Conservation (phyloP, 2,888 invertebrate species). For the Epirrhoe alternata region DNA sequence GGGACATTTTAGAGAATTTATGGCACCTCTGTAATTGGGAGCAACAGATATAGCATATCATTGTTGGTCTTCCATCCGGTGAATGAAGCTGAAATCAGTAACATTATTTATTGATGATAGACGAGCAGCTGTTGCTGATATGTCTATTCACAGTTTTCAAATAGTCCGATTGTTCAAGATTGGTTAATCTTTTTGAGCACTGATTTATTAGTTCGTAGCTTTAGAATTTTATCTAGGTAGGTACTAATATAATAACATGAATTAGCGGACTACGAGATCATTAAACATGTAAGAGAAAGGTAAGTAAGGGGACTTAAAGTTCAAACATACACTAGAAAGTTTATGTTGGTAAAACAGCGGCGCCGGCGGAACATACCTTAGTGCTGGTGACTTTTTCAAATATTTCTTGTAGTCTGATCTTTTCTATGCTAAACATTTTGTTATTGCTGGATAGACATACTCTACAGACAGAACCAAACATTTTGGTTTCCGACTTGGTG, state of each 20-base stretch:
- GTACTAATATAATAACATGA: too few species aligned
- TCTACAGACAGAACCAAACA: slow-evolving; percentile 13
- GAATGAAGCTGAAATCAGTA: slow-evolving; percentile 18
- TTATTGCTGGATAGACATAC: slow-evolving; percentile 21
- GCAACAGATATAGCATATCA: slow-evolving; percentile 20
- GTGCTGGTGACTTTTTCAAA: slow-evolving; percentile 11
- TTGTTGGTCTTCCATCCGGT: slow-evolving; percentile 8
- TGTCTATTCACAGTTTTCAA: too few species aligned
- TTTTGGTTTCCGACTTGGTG: neutral
- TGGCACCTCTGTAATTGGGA: slow-evolving; percentile 13
- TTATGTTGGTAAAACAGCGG: neutral
- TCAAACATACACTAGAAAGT: too few species aligned
- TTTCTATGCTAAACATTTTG: slow-evolving; percentile 14
- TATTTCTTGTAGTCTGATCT: slow-evolving; percentile 9
- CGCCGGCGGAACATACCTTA: slow-evolving; percentile 8
- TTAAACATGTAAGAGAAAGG: too few species aligned
- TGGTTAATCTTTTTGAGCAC: too few species aligned
- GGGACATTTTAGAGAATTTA: slow-evolving; percentile 7
- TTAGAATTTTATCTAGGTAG: too few species aligned
- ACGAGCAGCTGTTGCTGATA: too few species aligned
- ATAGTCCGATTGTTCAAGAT: too few species aligned
- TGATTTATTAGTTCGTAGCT: too few species aligned
- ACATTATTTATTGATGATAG: too few species aligned
- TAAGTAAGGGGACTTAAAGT: neutral
- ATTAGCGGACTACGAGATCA: neutral